Evolutionary conservation across 1,140 invertebrate species (phyloP), one percentile per base, ranked within the genome.

Genomic region (Micrasema longulum): DNA sequence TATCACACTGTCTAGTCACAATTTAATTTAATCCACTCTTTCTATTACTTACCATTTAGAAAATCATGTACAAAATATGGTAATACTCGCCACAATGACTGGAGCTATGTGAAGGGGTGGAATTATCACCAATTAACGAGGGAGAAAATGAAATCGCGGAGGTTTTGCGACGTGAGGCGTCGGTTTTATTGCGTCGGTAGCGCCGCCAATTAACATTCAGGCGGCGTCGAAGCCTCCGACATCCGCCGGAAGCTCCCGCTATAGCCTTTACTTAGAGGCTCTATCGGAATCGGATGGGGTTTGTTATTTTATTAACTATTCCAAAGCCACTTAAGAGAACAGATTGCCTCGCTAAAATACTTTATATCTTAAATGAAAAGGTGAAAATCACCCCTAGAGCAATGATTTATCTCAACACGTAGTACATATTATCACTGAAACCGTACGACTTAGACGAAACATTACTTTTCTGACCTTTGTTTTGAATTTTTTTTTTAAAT

Each of bases 151-250:
- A 50, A 55, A 64, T 50, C 6, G 22, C 64, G 68, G 65, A 69
- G 70, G 71, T 68, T 72, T 50, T 14, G 62, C 38, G 72, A 78
- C 76, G 78, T 78, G 78, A 75, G 74, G 74, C 75, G 75, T 76
- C 74, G 76, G 55, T 77, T 79, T 79, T 75, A 79, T 79, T 64
- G 73, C 73, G 76, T 73, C 77, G 74, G 48, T 77, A 80, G 80
- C 81, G 82, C 79, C 79, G 82, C 83, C 82, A 83, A 85, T 85
- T 85, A 84, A 84, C 84, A 85, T 85, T 84, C 84, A 85, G 83
- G 83, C 78, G 80, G 81, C 83, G 84, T 83, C 78, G 81, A 80
- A 81, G 38, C 67, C 64, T 67, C 11, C 65, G 35, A 16, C 35
- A 26, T 48, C 53, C 60, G 50, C 64, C 43, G 57, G 60, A 69